phyloP scores from a whole-genome alignment of 2,888 invertebrate genomes.

The Stratiomys singularior region DNA sequence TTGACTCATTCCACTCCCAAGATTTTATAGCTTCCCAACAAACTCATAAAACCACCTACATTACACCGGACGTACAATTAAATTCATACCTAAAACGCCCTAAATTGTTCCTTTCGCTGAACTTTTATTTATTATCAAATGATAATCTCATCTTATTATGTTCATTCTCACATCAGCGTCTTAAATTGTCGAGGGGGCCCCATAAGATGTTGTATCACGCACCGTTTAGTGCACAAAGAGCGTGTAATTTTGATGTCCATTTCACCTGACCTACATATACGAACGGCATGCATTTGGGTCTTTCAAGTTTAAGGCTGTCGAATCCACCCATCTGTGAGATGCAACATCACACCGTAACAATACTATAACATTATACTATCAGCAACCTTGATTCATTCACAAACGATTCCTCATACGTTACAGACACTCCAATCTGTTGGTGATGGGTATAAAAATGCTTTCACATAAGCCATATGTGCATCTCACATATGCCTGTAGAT shows the following conservation, averaged over 20 bases:
- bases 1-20: too few relatives aligned
- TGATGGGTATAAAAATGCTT: not conserved
- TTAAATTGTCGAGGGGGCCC: not conserved
- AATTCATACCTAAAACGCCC: too few relatives aligned
- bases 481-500: not conserved
- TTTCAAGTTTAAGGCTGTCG: constrained; percentile 15
- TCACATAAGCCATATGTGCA: constrained; percentile 6
- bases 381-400: constrained; percentile 1
- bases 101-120: too few relatives aligned
- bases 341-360: too few relatives aligned
- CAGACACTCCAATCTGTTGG: not conserved
- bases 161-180: not conserved
- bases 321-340: not conserved
- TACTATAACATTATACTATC: too few relatives aligned
- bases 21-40: too few relatives aligned
- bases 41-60: too few relatives aligned
- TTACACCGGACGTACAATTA: too few relatives aligned
- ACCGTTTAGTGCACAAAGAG: constrained; percentile 28
- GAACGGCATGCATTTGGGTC: too few relatives aligned
- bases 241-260: constrained; percentile 41
- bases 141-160: not conserved
- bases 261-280: constrained; percentile 36
- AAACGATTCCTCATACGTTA: not conserved
- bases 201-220: constrained; percentile 31
- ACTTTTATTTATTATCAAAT: not conserved